Evolutionary conservation across 2,113 vertebrate genomes (phyloP).

Genomic region (Progne subis): DNA sequence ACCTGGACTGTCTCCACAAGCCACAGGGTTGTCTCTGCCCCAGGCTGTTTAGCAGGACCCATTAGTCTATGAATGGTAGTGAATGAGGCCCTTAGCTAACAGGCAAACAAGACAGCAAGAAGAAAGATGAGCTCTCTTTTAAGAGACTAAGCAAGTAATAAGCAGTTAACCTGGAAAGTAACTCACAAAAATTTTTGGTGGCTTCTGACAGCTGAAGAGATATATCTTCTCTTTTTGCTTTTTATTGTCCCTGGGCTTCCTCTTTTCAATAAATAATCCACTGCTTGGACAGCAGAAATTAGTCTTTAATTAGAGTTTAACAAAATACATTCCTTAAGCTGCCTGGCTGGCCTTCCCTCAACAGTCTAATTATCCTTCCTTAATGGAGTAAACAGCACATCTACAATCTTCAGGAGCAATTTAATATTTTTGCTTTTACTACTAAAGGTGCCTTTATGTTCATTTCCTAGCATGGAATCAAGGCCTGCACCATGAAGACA

Average conservation of each 20-base stretch:
- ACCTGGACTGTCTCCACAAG: neutral
- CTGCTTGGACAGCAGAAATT: constrained; percentile 7
- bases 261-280: constrained; percentile 29
- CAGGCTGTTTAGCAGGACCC: neutral
- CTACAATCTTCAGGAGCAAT: neutral
- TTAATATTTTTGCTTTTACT: neutral
- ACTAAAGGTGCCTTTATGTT: neutral
- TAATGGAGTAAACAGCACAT: neutral
- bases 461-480: constrained; percentile 9
- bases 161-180: neutral
- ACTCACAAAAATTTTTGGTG: neutral
- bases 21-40: neutral
- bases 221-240: neutral
- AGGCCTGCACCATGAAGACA: neutral
- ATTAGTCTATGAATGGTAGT: neutral
- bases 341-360: neutral
- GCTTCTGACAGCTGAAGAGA: neutral
- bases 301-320: constrained; percentile 32
- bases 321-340: neutral
- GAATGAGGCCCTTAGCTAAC: neutral
- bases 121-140: neutral
- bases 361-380: neutral
- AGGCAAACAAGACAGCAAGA: neutral
- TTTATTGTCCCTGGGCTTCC: neutral
- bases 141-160: neutral